phyloP scores from a whole-genome alignment of 53 echinoderm and acorn worm species.

The Actinopyga echinites region DNA sequence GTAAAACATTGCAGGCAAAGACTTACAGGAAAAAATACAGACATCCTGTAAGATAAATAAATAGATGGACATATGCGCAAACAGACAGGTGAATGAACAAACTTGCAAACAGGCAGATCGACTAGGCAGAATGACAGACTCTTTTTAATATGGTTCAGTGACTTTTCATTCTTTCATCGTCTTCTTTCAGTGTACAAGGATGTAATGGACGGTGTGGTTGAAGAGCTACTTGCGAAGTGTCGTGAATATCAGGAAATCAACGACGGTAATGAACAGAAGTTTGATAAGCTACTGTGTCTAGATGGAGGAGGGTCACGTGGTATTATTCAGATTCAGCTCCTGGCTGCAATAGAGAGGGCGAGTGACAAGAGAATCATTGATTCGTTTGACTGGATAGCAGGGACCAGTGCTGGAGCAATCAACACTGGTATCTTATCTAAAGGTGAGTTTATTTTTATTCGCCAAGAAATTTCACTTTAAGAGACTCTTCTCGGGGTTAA shows the following conservation, averaged over 20 bases:
- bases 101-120: not conserved
- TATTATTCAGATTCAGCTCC: constrained; percentile 5
- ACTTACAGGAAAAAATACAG: too few relatives aligned
- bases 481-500: too few relatives aligned
- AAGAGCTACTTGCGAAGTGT: not conserved
- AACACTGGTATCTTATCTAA: not conserved
- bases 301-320: constrained; percentile 42
- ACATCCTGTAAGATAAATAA: too few relatives aligned
- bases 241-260: not conserved
- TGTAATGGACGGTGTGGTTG: not conserved
- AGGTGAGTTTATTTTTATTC: not conserved
- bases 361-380: constrained; percentile 33
- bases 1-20: too few relatives aligned
- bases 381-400: constrained; percentile 40
- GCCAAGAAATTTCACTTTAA: too few relatives aligned
- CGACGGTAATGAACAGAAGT: not conserved
- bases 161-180: not conserved
- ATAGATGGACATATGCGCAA: too few relatives aligned
- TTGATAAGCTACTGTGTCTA: constrained; percentile 30
- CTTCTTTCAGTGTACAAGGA: not conserved
- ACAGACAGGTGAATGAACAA: not conserved
- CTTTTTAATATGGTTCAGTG: not conserved
- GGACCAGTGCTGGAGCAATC: constrained; percentile 33
- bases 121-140: not conserved
- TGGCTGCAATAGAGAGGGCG: constrained; percentile 38